Percentiles rank a stretch among this genome's conserved stretches.
These are phyloP conservation scores for Drosophila ananassae DNA, from an alignment of 1,140 invertebrate genomes.

Conservation along the genomic window DNA sequence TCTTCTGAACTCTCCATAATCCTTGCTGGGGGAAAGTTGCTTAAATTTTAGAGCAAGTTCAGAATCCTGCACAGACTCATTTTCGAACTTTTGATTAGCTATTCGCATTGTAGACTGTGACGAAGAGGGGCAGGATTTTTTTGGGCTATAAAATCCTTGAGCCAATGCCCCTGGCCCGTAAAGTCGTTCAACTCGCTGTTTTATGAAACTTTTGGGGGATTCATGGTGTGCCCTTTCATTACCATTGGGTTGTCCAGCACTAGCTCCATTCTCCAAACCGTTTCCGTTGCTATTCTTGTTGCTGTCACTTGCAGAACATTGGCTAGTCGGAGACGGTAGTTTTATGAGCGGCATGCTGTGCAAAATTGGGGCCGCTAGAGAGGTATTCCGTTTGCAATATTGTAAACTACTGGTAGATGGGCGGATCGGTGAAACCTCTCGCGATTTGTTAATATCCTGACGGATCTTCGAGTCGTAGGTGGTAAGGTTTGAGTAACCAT, in stretches of 20 bases:
- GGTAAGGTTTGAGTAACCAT: conserved; percentile 93
- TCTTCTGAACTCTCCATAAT: conserved; percentile 84
- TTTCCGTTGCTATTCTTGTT: conserved; percentile 39
- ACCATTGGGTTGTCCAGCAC: conserved; percentile 28
- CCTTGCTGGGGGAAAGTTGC: conserved; percentile 77
- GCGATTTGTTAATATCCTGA: conserved; percentile 88
- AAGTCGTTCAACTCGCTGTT: conserved; percentile 93
- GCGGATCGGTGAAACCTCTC: conserved; percentile 88
- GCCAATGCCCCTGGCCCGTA: conserved; percentile 93
- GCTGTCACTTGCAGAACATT: conserved; percentile 17
- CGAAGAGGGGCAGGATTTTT: conserved; percentile 70
- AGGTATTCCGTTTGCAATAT: conserved; percentile 86
- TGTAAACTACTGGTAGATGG: conserved; percentile 85
- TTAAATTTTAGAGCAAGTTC: conserved; percentile 78
- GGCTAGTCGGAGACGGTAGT: conserved; percentile 42
- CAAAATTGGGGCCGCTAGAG: conserved; percentile 84
- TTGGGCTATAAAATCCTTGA: conserved; percentile 91
- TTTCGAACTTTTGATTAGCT: conserved; percentile 19
- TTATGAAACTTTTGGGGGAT: conserved; percentile 89
- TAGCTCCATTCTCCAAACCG: conserved; percentile 28
- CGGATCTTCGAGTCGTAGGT: conserved; percentile 92
- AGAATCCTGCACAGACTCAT: conserved; percentile 26
- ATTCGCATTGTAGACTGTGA: neutral
- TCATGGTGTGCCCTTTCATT: conserved; percentile 6
- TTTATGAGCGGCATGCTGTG: conserved; percentile 78